phyloP scores from a whole-genome alignment of 1,140 invertebrate genomes.

The Portunus trituberculatus region DNA sequence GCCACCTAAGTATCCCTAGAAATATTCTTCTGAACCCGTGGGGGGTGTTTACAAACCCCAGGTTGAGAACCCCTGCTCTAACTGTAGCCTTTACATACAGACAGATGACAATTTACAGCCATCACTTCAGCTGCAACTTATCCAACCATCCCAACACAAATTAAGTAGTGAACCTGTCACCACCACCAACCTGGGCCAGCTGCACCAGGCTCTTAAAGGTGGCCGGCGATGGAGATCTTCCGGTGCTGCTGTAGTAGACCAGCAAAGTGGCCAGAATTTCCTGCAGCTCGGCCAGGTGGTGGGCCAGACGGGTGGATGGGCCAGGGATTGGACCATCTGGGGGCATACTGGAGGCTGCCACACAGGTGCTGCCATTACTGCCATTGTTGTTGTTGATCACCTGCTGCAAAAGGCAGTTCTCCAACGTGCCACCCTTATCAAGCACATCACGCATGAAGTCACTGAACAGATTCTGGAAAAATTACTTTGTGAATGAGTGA shows the following conservation, averaged over 20 bases:
- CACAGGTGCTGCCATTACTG: not conserved
- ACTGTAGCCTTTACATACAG: no score
- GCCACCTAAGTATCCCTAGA: no score
- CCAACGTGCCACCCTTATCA: constrained; percentile 61
- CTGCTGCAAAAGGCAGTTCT: constrained; percentile 58
- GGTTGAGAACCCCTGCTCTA: no score
- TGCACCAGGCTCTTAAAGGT: constrained; percentile 60
- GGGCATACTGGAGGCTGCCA: not conserved
- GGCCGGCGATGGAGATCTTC: constrained; percentile 40
- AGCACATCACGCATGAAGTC: constrained; percentile 69
- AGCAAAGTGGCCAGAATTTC: constrained; percentile 61
- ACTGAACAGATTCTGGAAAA: constrained; percentile 52
- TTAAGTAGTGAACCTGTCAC: no score
- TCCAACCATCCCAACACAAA: no score
- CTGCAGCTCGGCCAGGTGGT: constrained; percentile 65
- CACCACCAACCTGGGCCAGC: constrained; percentile 59
- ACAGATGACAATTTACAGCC: no score
- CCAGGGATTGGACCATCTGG: constrained; percentile 57
- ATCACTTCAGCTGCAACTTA: no score
- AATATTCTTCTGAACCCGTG: no score
- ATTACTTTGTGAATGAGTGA: no score
- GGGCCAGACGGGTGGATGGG: constrained; percentile 49
- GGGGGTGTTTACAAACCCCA: no score
- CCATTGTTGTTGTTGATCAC: not conserved
- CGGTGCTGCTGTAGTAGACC: constrained; percentile 66